These are phyloP conservation scores for Parambassis ranga DNA, from an alignment of 2,797 vertebrate species.

Conservation along the genomic window DNA sequence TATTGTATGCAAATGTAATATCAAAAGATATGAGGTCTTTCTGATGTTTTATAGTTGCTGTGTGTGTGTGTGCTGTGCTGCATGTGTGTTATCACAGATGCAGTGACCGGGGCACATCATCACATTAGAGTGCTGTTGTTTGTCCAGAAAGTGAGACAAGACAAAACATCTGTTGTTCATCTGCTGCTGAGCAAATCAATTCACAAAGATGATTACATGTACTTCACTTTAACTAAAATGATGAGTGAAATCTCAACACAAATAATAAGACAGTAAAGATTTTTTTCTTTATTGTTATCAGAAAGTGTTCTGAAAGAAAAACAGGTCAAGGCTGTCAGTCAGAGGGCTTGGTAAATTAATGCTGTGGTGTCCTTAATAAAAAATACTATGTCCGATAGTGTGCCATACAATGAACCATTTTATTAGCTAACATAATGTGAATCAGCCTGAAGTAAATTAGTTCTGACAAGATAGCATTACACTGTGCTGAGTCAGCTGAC, in stretches of 20 bases:
- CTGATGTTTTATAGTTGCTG: no score
- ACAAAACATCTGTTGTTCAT: no score
- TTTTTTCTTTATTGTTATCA: background rate
- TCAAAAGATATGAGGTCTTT: no score
- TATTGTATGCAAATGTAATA: no score
- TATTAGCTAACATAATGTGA: background rate
- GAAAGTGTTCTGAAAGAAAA: background rate
- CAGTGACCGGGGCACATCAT: no score
- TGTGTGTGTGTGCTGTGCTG: no score
- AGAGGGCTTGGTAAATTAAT: background rate
- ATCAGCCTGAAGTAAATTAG: background rate
- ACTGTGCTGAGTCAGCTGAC: conserved; percentile 24
- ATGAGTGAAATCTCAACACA: no score
- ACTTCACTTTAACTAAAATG: no score
- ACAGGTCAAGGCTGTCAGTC: background rate
- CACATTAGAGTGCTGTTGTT: conserved; percentile 17
- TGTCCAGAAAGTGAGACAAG: conserved; percentile 7
- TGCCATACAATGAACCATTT: background rate
- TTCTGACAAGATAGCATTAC: background rate
- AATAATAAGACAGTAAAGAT: no score
- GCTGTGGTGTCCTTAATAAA: background rate
- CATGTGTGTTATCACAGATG: no score
- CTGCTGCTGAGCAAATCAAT: conserved; percentile 16
- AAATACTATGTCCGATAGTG: background rate
- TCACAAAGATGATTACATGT: background rate